These are phyloP conservation scores for Tamandua tetradactyla DNA, from an alignment of 2,797 vertebrate species.

Conservation along the genomic window DNA sequence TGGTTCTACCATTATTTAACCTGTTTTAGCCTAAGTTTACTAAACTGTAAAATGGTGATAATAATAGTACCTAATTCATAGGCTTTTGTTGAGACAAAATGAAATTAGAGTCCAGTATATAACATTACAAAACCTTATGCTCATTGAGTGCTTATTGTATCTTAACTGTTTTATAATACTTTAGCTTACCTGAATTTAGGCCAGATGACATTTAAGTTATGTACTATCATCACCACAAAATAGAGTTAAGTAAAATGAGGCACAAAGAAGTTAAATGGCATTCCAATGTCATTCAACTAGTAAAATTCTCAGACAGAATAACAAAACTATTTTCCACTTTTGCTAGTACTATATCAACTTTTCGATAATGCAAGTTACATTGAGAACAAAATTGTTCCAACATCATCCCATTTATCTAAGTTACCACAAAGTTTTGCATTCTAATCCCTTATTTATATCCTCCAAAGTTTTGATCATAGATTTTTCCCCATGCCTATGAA, in stretches of 20 bases:
- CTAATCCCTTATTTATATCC: neutral
- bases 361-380: neutral
- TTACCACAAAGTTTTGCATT: neutral
- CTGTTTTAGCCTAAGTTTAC: neutral
- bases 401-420: neutral
- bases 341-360: neutral
- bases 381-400: neutral
- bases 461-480: neutral
- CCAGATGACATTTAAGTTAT: neutral
- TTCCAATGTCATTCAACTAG: neutral
- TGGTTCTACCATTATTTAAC: neutral
- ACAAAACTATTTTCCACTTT: neutral
- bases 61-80: neutral
- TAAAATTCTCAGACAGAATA: neutral
- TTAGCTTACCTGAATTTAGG: neutral
- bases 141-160: neutral
- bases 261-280: neutral
- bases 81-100: neutral
- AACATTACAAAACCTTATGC: neutral
- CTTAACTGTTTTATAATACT: neutral
- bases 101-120: neutral
- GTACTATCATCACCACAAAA: neutral
- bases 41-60: neutral
- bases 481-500: neutral
- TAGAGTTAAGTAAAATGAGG: neutral